These are phyloP conservation scores for Lepilemur septentrionalis DNA, from an alignment of 2,797 vertebrate genomes.

Conservation along the genomic window DNA sequence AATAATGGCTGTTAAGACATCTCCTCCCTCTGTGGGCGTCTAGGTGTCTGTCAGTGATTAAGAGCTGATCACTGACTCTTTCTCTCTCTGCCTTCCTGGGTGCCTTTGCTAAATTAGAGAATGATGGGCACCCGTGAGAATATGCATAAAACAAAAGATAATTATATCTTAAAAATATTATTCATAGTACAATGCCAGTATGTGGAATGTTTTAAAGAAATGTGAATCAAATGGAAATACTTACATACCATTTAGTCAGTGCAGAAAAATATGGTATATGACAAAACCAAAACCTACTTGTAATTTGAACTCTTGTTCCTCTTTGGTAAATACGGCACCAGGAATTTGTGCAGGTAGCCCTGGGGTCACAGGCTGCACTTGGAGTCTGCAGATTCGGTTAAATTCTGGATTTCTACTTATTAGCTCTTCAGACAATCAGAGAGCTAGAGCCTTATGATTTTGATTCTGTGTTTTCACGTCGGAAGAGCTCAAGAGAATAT, in stretches of 20 bases:
- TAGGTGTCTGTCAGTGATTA: background rate
- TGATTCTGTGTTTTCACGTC: background rate
- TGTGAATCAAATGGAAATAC: background rate
- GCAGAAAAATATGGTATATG: background rate
- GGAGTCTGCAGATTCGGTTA: background rate
- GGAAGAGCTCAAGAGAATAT: background rate
- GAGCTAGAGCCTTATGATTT: background rate
- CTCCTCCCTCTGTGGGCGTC: background rate
- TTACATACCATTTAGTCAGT: background rate
- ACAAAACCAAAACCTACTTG: background rate
- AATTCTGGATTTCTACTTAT: background rate
- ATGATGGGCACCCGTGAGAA: background rate
- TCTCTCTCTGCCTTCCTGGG: background rate
- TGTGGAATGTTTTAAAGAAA: background rate
- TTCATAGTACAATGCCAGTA: background rate
- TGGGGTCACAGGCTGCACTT: background rate
- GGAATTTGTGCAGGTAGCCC: background rate
- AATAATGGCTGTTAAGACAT: background rate
- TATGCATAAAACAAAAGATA: background rate
- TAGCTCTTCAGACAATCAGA: background rate
- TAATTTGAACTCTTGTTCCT: background rate
- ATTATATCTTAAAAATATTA: background rate
- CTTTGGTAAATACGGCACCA: background rate
- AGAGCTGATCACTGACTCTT: background rate
- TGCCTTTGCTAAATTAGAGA: background rate